Conservation (phyloP, 2,113 vertebrate species). For the Anoura caudifer region DNA sequence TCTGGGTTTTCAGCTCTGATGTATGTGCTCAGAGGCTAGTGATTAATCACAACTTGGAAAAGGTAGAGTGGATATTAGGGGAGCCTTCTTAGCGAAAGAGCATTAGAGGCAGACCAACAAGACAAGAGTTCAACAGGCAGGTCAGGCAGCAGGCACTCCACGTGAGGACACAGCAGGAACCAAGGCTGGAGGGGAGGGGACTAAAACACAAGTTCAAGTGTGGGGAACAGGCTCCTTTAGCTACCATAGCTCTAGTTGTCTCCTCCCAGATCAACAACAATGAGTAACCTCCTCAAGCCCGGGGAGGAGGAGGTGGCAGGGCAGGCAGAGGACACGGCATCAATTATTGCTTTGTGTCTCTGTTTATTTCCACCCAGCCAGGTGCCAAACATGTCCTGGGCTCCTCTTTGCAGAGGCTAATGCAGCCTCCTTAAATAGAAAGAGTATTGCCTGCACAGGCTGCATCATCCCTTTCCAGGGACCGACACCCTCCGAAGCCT, state of each 20-base stretch:
- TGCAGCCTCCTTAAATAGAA: conserved; percentile 10
- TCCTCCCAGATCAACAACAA: not conserved
- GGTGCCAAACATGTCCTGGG: not conserved
- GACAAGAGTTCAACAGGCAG: not conserved
- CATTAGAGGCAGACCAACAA: not conserved
- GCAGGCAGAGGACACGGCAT: not conserved
- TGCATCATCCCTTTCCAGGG: not conserved
- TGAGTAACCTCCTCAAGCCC: not conserved
- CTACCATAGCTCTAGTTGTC: not conserved
- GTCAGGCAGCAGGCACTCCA: accelerated
- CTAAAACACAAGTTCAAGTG: not conserved
- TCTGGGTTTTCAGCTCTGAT: not conserved
- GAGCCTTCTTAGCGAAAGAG: not conserved
- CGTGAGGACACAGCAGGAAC: too few species aligned
- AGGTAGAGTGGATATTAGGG: not conserved
- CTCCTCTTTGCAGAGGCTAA: conserved; percentile 6
- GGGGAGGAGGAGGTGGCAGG: not conserved
- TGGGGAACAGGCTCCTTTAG: not conserved
- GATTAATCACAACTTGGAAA: not conserved
- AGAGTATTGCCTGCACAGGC: not conserved
- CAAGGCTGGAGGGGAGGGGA: not conserved
- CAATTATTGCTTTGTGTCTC: not conserved
- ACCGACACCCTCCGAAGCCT: not conserved
- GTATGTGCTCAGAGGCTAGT: not conserved
- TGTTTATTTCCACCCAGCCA: conserved; percentile 46